Conservation (phyloP, 2,113 vertebrate species). For the Phainopepla nitens region DNA sequence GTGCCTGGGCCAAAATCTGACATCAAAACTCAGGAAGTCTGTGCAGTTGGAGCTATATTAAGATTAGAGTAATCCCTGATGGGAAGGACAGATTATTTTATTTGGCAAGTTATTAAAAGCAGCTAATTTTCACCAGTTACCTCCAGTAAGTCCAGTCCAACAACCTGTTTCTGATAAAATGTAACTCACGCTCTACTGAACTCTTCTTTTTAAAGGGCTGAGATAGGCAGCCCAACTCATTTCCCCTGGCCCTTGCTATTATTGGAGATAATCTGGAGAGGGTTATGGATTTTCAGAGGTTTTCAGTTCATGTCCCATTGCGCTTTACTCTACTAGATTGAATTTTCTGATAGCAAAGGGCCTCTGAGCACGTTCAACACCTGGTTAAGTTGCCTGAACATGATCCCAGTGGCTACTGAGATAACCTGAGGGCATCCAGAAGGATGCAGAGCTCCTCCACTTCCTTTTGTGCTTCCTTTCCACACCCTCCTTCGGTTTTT, state of each 20-base stretch:
- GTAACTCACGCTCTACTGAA: neutral
- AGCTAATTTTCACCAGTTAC: neutral
- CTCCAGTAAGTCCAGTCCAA: neutral
- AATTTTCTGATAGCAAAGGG: neutral
- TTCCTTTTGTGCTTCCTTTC: neutral
- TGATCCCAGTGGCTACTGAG: neutral
- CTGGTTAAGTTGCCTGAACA: neutral
- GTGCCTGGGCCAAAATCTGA: neutral
- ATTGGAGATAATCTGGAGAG: neutral
- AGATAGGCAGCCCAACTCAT: neutral
- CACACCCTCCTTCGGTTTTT: neutral
- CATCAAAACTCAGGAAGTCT: neutral
- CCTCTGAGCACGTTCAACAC: neutral
- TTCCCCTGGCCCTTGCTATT: neutral
- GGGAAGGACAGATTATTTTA: conserved; percentile 5
- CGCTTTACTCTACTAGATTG: neutral
- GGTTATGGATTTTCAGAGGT: neutral
- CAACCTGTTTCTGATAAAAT: neutral
- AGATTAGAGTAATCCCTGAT: neutral
- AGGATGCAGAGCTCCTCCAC: neutral
- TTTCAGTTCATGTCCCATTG: neutral
- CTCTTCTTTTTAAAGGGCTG: neutral
- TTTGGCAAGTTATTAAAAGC: neutral
- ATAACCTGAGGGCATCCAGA: neutral
- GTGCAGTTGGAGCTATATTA: neutral